Percentiles rank a stretch among this genome's conserved stretches.
phyloP scores from a whole-genome alignment of 1,140 invertebrate species.

The Steinernema khuongi region DNA sequence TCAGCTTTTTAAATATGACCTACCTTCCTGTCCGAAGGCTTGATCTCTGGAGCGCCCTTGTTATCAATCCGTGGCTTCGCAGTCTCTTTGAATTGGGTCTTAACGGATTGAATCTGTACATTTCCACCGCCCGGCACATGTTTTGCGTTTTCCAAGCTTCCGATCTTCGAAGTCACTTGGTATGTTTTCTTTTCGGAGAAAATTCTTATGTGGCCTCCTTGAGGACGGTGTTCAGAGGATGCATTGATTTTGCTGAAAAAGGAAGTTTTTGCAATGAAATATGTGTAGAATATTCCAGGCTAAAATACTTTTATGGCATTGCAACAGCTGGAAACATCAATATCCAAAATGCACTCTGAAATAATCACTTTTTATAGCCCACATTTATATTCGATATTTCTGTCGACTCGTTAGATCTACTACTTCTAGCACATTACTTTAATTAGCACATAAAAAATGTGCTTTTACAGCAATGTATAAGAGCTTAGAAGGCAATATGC shows the following conservation, averaged over 20 bases:
- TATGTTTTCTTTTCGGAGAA: conserved; percentile 31
- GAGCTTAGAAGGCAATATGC: too few relatives aligned
- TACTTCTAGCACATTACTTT: too few relatives aligned
- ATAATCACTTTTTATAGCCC: too few relatives aligned
- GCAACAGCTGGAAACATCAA: too few relatives aligned
- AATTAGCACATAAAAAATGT: too few relatives aligned
- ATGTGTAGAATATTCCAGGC: too few relatives aligned
- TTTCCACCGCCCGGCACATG: not conserved
- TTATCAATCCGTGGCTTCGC: not conserved
- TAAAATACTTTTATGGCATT: too few relatives aligned
- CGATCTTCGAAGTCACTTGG: not conserved
- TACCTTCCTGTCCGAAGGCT: conserved; percentile 15
- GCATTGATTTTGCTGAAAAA: conserved; percentile 30
- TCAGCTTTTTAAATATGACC: conserved; percentile 18
- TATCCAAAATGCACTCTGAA: too few relatives aligned
- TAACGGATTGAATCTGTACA: not conserved
- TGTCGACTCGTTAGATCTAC: too few relatives aligned
- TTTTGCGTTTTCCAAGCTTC: not conserved
- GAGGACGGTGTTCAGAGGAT: conserved; percentile 25
- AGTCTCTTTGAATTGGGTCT: not conserved
- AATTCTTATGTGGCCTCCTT: conserved; percentile 33
- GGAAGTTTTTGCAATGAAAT: too few relatives aligned
- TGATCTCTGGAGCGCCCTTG: not conserved
- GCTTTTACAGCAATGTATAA: too few relatives aligned
- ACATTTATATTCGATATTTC: too few relatives aligned